Conservation (phyloP, 2,797 vertebrate species). For the Premnoplex brunnescens region DNA sequence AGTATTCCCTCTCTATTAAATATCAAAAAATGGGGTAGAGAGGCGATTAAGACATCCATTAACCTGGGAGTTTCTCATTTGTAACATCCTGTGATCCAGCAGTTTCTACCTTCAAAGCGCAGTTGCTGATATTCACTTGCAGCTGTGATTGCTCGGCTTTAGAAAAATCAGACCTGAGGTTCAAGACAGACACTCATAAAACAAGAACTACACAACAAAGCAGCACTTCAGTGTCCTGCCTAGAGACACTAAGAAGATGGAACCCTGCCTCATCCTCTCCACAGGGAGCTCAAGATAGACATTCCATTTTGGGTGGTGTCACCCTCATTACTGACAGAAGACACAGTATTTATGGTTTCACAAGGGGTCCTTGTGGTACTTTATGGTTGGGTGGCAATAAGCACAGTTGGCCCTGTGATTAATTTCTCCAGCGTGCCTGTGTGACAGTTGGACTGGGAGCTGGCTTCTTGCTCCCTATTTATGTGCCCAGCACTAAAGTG, state of each 20-base stretch:
- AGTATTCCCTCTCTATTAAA: neutral
- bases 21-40: neutral
- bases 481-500: neutral
- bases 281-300: neutral
- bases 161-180: neutral
- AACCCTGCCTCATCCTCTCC: neutral
- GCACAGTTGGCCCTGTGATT: neutral
- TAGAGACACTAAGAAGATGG: neutral
- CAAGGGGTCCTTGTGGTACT: neutral
- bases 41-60: neutral
- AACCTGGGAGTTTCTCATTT: neutral
- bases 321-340: neutral
- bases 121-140: neutral
- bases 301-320: neutral
- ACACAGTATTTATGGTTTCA: neutral
- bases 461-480: constrained; percentile 5
- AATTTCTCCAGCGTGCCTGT: neutral
- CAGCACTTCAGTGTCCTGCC: neutral
- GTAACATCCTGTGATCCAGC: neutral
- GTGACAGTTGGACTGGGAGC: constrained; percentile 26
- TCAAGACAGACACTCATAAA: neutral
- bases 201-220: neutral
- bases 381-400: neutral
- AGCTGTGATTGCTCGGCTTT: neutral
- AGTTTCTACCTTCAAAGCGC: neutral